Conservation (phyloP, 2,888 invertebrate species). For the Ceriagrion tenellum region DNA sequence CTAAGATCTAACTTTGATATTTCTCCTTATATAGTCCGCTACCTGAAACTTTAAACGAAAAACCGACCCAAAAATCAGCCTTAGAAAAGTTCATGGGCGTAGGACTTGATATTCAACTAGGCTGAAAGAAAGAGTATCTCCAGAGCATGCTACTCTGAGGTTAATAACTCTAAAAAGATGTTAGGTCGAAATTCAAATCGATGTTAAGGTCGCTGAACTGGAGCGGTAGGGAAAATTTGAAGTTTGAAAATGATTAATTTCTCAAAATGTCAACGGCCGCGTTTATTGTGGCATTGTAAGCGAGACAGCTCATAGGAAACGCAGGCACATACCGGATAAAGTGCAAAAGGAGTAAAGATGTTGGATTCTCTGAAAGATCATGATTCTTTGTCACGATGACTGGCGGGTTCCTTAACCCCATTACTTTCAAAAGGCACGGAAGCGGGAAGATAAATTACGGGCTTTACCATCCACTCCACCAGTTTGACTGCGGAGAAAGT, state of each 20-base stretch:
- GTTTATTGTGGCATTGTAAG: background rate
- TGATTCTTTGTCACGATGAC: background rate
- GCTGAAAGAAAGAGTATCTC: too few species aligned
- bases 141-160: too few species aligned
- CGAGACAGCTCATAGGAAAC: background rate
- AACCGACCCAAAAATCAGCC: background rate
- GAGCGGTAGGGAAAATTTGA: too few species aligned
- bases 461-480: background rate
- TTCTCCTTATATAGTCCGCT: too few species aligned
- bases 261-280: too few species aligned
- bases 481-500: background rate
- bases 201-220: too few species aligned
- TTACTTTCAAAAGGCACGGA: background rate
- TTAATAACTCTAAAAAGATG: too few species aligned
- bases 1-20: too few species aligned
- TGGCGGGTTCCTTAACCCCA: conserved; percentile 3
- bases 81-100: background rate
- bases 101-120: too few species aligned
- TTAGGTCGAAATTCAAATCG: too few species aligned
- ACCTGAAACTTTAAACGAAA: background rate
- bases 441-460: background rate
- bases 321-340: background rate
- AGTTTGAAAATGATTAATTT: too few species aligned
- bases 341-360: background rate
- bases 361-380: background rate